Percentiles rank a stretch among this genome's conserved stretches.
Conservation (phyloP, 2,888 invertebrate species). For the Pandemis heparana region DNA sequence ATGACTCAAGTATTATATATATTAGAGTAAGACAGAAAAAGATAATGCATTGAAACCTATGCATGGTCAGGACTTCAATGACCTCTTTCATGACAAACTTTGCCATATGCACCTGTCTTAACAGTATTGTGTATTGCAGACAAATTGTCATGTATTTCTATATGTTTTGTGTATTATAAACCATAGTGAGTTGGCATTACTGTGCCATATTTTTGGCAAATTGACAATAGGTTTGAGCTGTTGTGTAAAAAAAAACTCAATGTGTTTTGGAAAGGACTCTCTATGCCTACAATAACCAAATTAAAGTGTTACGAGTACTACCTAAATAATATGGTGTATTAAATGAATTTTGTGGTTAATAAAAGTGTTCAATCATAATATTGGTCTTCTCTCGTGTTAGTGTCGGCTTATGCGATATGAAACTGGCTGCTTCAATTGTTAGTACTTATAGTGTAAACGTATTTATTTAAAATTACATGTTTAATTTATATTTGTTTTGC, state of each 20-base stretch:
- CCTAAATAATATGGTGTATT: background rate
- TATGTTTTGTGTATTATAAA: too few species aligned
- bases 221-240: background rate
- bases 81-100: background rate
- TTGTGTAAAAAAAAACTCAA: background rate
- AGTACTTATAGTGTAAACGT: slow-evolving; percentile 55
- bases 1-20: background rate
- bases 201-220: background rate
- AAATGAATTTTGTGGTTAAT: background rate
- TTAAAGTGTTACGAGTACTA: background rate
- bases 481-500: slow-evolving; percentile 62
- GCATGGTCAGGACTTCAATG: background rate
- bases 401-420: background rate
- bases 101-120: background rate
- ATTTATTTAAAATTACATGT: slow-evolving; percentile 52
- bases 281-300: background rate
- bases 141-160: background rate
- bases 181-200: background rate
- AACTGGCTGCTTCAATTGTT: slow-evolving; percentile 33
- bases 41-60: background rate
- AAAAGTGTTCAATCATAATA: background rate
- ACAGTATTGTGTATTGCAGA: background rate
- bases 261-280: too few species aligned
- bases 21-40: background rate
- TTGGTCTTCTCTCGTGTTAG: background rate